Percentiles rank a stretch among this genome's conserved stretches.
Evolutionary conservation across 1,140 invertebrate species (phyloP).

Genomic region (Brachionus koreanus): DNA sequence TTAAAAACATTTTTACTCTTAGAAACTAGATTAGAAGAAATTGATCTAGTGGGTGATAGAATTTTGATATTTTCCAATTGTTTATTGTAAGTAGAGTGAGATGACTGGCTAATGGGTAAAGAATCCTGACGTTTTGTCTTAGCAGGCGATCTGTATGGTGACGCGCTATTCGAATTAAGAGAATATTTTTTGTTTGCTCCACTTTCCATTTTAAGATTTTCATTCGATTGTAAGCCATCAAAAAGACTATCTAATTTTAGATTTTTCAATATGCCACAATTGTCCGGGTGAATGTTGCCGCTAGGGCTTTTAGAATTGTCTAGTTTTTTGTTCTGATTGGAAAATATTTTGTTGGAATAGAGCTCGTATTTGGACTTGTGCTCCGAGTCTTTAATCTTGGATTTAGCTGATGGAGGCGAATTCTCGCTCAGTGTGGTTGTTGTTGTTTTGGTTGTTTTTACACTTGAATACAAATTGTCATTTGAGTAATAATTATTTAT

Average conservation of each 20-base stretch:
- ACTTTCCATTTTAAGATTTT: not conserved
- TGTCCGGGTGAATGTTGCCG: not conserved
- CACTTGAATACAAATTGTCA: conserved; percentile 39
- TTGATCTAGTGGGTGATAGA: not conserved
- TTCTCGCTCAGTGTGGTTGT: not conserved
- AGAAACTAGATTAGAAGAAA: not conserved
- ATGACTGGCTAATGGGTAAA: not conserved
- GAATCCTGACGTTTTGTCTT: not conserved
- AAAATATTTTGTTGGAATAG: conserved; percentile 5
- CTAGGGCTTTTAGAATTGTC: not conserved
- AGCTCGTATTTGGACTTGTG: conserved; percentile 15
- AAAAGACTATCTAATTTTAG: conserved; percentile 5
- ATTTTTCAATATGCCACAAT: not conserved
- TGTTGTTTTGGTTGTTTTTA: not conserved
- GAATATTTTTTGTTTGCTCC: not conserved
- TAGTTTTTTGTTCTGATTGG: conserved; percentile 1
- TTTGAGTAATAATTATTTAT: conserved; percentile 32
- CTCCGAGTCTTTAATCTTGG: not conserved
- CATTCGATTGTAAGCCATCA: not conserved
- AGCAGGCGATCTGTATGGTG: not conserved
- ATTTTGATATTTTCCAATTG: conserved; percentile 23
- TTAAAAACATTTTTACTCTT: not conserved
- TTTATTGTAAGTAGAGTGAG: not conserved
- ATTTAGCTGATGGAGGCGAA: not conserved
- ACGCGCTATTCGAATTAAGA: not conserved